Conservation (phyloP, 2,113 vertebrate genomes). For the Cyanistes caeruleus region DNA sequence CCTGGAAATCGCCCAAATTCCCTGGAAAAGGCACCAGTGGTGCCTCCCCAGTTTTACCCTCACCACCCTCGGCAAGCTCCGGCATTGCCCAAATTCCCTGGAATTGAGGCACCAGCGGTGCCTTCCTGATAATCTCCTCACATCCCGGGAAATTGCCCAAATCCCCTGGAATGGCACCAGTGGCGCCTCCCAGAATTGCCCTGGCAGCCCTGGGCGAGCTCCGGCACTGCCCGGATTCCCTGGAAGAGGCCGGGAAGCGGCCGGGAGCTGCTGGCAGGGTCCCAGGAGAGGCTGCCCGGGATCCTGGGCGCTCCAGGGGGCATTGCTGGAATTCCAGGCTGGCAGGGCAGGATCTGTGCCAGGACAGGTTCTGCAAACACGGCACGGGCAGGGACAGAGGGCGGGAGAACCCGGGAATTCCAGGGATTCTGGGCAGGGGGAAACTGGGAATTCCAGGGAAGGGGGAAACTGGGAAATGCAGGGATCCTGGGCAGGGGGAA, state of each 20-base stretch:
- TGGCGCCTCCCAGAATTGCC: neutral
- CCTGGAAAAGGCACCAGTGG: neutral
- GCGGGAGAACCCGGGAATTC: too few relatives aligned
- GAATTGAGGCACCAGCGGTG: neutral
- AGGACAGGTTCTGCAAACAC: conserved; percentile 22
- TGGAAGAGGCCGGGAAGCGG: neutral
- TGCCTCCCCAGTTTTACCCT: too few relatives aligned
- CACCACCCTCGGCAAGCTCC: too few relatives aligned
- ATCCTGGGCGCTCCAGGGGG: neutral
- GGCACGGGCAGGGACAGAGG: neutral
- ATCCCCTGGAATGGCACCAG: neutral
- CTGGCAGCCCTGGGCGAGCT: neutral
- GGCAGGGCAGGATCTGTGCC: conserved; percentile 48
- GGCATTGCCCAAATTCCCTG: neutral
- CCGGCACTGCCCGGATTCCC: neutral
- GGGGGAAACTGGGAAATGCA: neutral
- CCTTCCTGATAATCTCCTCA: accelerated
- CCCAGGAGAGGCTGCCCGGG: neutral
- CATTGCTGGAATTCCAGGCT: conserved; percentile 64
- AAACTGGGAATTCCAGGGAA: too few relatives aligned
- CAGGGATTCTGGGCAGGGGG: neutral
- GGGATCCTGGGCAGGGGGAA: too few relatives aligned
- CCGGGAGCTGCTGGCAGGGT: neutral
- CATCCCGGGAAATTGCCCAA: neutral
- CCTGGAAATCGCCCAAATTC: too few relatives aligned